A percentile compares a stretch with the other conserved stretches of the same genome.
phyloP scores from a whole-genome alignment of 2,797 vertebrate genomes.

The Selene dorsalis region DNA sequence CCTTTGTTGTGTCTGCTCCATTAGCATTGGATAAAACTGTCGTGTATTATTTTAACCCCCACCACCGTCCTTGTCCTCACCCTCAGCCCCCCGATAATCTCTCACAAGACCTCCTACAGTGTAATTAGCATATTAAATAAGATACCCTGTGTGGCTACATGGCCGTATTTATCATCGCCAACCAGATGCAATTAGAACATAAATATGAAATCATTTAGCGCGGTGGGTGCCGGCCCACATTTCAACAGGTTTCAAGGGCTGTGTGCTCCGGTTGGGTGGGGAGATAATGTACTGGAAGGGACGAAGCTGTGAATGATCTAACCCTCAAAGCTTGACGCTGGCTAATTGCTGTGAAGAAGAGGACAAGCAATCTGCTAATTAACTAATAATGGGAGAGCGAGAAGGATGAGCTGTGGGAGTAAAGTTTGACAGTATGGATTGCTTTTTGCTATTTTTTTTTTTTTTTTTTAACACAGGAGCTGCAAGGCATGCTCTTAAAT shows the following conservation, averaged over 20 bases:
- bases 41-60: conserved; percentile 56
- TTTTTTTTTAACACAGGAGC: conserved; percentile 31
- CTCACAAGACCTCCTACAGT: conserved; percentile 61
- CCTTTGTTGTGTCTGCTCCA: conserved; percentile 62
- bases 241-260: conserved; percentile 64
- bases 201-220: conserved; percentile 71
- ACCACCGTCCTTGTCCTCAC: conserved; percentile 25
- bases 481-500: conserved; percentile 33
- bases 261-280: conserved; percentile 28
- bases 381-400: conserved; percentile 69
- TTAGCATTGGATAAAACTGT: conserved; percentile 59
- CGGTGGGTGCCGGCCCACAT: conserved; percentile 53
- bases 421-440: conserved; percentile 40
- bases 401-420: conserved; percentile 54
- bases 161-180: conserved; percentile 76
- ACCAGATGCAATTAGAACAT: conserved; percentile 77
- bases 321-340: conserved; percentile 67
- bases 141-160: conserved; percentile 57
- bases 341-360: conserved; percentile 75
- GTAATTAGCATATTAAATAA: conserved; percentile 83
- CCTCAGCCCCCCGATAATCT: conserved; percentile 51
- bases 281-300: conserved; percentile 49
- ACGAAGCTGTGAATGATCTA: conserved; percentile 69
- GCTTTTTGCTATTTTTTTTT: conserved; percentile 35
- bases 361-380: conserved; percentile 76